These are phyloP conservation scores for Phymastichus coffea DNA, from an alignment of 1,140 invertebrate species.

Conservation along the genomic window DNA sequence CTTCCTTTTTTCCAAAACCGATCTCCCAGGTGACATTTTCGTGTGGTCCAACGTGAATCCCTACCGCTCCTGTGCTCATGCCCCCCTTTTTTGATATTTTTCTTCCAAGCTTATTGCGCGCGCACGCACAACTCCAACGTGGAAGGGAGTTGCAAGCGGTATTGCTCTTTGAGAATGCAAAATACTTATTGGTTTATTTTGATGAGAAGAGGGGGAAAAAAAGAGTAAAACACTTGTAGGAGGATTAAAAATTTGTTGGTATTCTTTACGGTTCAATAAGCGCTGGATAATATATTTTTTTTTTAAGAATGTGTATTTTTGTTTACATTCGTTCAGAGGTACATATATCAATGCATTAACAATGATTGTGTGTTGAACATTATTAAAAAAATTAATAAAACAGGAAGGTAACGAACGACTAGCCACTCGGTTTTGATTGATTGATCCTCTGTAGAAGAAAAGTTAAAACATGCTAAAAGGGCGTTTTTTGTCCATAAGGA, in stretches of 20 bases:
- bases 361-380: neutral
- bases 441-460: conserved; percentile 34
- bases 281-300: conserved; percentile 3
- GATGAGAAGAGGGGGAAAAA: neutral
- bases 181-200: no score
- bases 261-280: no score
- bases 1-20: neutral
- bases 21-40: neutral
- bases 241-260: no score
- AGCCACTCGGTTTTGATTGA: conserved; percentile 47
- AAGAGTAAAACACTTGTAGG: no score
- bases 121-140: no score
- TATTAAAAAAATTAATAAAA: no score
- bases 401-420: conserved; percentile 38
- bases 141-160: no score
- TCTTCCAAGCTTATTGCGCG: no score
- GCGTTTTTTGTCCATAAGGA: no score
- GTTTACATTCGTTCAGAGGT: conserved; percentile 20
- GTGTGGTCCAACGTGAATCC: neutral
- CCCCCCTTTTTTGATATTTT: neutral
- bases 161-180: no score
- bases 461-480: no score
- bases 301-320: conserved; percentile 25
- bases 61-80: neutral
- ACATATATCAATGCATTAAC: no score